Evolutionary conservation across 2,888 invertebrate species (phyloP).

Genomic region (Nomada fucata): DNA sequence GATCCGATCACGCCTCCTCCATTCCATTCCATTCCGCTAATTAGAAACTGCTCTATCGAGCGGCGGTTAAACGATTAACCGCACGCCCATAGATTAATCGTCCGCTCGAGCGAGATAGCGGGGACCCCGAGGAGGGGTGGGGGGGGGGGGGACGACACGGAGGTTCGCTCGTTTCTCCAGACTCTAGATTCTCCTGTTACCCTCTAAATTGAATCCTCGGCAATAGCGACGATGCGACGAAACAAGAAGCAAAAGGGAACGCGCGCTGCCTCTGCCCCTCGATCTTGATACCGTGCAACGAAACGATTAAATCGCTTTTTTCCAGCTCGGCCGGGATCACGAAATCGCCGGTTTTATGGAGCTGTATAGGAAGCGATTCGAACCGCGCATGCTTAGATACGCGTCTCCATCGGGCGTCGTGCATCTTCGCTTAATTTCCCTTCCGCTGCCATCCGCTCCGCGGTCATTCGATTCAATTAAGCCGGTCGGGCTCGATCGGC

Average conservation of each 20-base stretch:
- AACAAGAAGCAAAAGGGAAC: background rate
- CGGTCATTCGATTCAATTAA: slow-evolving; percentile 9
- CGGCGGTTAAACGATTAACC: slow-evolving; percentile 77
- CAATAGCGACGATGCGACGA: slow-evolving; percentile 11
- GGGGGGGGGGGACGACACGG: too few relatives aligned
- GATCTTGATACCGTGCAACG: slow-evolving; percentile 45
- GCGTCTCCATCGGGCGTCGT: slow-evolving; percentile 5
- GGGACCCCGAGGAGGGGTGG: slow-evolving; percentile 34
- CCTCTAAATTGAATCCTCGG: slow-evolving; percentile 38
- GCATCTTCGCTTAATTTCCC: slow-evolving; percentile 12
- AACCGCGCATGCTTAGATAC: background rate
- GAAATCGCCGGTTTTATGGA: slow-evolving; percentile 23
- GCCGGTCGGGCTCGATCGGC: slow-evolving; percentile 21
- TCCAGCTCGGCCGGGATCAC: background rate
- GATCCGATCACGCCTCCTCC: slow-evolving; percentile 75
- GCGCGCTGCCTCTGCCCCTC: background rate
- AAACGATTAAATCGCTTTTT: slow-evolving; percentile 33
- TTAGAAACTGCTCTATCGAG: slow-evolving; percentile 79
- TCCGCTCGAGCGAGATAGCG: slow-evolving; percentile 43
- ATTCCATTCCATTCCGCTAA: slow-evolving; percentile 76
- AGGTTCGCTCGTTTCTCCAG: slow-evolving; percentile 2
- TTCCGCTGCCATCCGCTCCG: background rate
- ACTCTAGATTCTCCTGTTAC: slow-evolving; percentile 33
- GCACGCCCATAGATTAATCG: slow-evolving; percentile 76
- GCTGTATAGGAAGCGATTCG: slow-evolving; percentile 23